Conservation (phyloP, 1,140 invertebrate species). For the Pseudomyrmex dendroicus region DNA sequence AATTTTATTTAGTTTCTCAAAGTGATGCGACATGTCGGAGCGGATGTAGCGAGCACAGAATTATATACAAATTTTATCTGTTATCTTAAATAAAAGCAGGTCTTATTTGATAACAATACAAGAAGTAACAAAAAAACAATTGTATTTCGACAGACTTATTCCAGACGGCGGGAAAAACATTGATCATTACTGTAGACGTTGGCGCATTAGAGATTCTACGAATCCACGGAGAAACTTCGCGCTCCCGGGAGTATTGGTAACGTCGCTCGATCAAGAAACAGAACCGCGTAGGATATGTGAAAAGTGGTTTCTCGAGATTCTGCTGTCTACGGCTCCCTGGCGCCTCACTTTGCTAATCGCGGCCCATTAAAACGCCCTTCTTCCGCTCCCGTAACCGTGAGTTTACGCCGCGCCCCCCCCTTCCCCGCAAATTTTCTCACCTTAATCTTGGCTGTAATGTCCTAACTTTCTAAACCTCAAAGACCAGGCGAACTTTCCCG, state of each 20-base stretch:
- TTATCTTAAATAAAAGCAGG: not conserved
- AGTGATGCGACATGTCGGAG: not conserved
- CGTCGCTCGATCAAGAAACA: slow-evolving; percentile 65
- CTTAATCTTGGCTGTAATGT: slow-evolving; percentile 81
- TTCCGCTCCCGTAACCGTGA: slow-evolving; percentile 57
- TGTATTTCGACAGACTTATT: not conserved
- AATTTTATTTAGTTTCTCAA: not conserved
- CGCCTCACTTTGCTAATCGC: slow-evolving; percentile 84
- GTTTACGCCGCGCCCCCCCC: slow-evolving; percentile 59
- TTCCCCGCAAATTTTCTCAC: slow-evolving; percentile 81
- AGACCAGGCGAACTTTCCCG: slow-evolving; percentile 66
- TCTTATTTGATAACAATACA: not conserved
- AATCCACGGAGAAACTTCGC: slow-evolving; percentile 45
- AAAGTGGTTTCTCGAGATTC: slow-evolving; percentile 77
- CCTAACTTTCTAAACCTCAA: slow-evolving; percentile 81
- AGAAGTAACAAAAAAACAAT: not conserved
- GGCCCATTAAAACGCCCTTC: slow-evolving; percentile 82
- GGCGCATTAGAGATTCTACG: slow-evolving; percentile 54
- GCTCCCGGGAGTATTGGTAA: slow-evolving; percentile 64
- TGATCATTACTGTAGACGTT: slow-evolving; percentile 45
- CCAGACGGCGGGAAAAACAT: not conserved
- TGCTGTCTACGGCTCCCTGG: slow-evolving; percentile 80
- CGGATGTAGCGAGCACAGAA: not conserved
- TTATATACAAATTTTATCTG: not conserved
- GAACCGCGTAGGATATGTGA: slow-evolving; percentile 72